These are phyloP conservation scores for Dipodomys ordii DNA, from an alignment of 2,113 vertebrate genomes.

Conservation along the genomic window DNA sequence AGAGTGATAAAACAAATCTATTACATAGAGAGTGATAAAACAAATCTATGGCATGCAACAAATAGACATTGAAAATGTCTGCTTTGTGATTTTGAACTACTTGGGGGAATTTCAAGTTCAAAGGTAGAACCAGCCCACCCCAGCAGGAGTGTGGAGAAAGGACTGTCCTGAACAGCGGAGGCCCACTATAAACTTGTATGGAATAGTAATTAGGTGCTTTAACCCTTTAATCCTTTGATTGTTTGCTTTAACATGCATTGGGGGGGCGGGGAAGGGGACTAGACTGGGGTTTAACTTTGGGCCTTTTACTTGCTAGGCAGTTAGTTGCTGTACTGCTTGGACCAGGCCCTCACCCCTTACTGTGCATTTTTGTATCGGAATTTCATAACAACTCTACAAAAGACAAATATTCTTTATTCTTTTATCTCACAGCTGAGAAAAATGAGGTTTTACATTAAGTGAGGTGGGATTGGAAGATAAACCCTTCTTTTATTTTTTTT, in stretches of 20 bases:
- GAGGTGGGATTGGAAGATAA: neutral
- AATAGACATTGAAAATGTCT: neutral
- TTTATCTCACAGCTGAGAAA: neutral
- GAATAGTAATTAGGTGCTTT: neutral
- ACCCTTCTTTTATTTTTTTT: too few species aligned
- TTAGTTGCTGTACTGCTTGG: too few species aligned
- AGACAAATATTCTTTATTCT: neutral
- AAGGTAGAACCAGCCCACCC: neutral
- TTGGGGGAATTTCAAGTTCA: neutral
- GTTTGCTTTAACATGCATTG: neutral
- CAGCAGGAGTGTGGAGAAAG: neutral
- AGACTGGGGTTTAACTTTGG: too few species aligned
- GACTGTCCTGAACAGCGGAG: neutral
- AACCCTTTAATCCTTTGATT: neutral
- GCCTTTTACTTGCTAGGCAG: too few species aligned
- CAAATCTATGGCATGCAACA: neutral
- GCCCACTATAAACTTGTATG: neutral
- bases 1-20: neutral
- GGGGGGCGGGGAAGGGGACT: too few species aligned
- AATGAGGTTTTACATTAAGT: neutral
- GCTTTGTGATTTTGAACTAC: conserved; percentile 19
- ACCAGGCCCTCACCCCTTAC: too few species aligned
- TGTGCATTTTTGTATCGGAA: neutral
- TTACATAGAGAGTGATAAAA: neutral
- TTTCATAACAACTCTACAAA: neutral